phyloP scores from a whole-genome alignment of 2,113 vertebrate species.

The Phyllostomus hastatus region DNA sequence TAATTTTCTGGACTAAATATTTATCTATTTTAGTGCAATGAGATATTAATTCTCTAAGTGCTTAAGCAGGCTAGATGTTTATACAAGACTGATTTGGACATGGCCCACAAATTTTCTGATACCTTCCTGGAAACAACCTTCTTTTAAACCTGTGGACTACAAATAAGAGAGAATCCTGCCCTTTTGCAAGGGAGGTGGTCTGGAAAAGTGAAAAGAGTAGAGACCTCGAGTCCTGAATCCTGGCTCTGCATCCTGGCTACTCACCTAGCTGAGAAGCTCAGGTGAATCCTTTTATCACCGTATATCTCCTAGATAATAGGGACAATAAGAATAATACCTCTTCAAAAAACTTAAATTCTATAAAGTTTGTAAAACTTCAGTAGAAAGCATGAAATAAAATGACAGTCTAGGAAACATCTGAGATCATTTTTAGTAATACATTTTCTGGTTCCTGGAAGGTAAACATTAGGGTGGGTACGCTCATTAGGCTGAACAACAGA shows the following conservation, averaged over 20 bases:
- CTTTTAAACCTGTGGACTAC: background rate
- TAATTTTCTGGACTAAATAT: background rate
- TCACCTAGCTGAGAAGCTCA: background rate
- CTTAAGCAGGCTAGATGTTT: background rate
- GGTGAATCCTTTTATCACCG: background rate
- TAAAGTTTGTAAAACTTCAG: background rate
- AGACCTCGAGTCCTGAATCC: background rate
- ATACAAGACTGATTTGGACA: background rate
- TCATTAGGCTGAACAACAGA: background rate
- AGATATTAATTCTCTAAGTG: background rate
- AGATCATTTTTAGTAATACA: background rate
- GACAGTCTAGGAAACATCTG: background rate
- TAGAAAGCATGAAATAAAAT: background rate
- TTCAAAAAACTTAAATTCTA: background rate
- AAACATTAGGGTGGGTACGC: background rate
- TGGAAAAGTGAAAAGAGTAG: background rate
- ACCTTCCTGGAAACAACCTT: background rate
- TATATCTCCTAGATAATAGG: background rate
- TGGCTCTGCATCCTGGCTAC: background rate
- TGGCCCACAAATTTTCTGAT: background rate
- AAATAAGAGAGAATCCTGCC: background rate
- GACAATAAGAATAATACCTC: background rate
- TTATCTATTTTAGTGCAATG: background rate
- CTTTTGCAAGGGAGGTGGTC: background rate
- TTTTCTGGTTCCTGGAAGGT: background rate